Conservation (phyloP, 1,140 invertebrate species). For the Penaeus vannamei region DNA sequence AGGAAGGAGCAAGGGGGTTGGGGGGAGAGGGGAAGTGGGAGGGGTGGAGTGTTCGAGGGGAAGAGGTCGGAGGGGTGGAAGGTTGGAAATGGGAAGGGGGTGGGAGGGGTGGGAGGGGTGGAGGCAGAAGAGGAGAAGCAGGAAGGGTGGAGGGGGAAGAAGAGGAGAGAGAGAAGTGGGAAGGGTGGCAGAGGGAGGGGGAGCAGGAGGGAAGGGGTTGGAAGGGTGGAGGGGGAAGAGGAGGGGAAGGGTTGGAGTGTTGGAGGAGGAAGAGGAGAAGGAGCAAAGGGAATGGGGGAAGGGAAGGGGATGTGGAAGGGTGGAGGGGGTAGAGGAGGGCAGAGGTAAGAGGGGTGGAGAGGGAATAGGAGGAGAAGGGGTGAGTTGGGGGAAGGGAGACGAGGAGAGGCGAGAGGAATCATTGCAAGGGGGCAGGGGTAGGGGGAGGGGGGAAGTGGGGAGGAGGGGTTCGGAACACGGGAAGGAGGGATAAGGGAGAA, state of each 20-base stretch:
- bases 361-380: too few species aligned
- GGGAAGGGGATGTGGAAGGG: neutral
- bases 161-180: conserved; percentile 55
- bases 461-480: neutral
- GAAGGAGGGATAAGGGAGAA: too few species aligned
- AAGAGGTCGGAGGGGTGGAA: too few species aligned
- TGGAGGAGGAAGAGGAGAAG: too few species aligned
- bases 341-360: neutral
- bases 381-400: too few species aligned
- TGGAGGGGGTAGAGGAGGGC: too few species aligned
- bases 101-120: neutral
- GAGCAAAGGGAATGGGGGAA: neutral
- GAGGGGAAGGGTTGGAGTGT: too few species aligned
- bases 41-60: too few species aligned
- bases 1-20: neutral
- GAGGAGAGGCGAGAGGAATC: too few species aligned
- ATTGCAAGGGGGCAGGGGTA: neutral
- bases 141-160: too few species aligned
- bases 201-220: neutral
- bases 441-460: neutral
- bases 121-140: neutral
- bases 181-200: neutral
- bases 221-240: too few species aligned
- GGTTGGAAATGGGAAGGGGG: neutral
- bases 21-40: too few species aligned